Base-by-base conservation (phyloP, 2,797 vertebrate species). In the Muscicapa comitata region DNA sequence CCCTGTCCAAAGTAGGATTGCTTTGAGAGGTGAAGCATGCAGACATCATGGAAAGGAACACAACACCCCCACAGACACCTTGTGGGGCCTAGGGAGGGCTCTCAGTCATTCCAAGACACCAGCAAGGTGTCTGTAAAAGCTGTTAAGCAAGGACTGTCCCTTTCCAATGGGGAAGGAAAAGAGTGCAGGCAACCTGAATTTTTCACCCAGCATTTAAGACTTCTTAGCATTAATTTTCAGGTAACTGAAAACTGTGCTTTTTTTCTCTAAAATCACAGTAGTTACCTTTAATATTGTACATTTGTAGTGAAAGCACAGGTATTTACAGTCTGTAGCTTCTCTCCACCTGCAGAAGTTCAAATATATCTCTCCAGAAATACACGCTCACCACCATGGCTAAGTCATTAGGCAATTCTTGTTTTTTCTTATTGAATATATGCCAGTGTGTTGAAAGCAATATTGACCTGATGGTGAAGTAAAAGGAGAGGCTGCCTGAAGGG, bases 371-470 rank as follows among this genome's bases (percentile, higher is more conserved):
- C 38, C 74, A 50, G 38, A 66, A 45, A 19, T 13, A 16, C 24
- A 40, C 0, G 0, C 18, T 50, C 2, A 4, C 13, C 6, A 65
- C 3, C 0, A 1, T 29, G 10, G 3, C 13, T 65, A 57, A 42
- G 4, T 45, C 9, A 8, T 19, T 20, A 6, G 13, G 11, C 10
- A 76, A 26, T 7, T 61, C 24, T 26, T 62, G 4, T 0, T 24
- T 83, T 93, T 92, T 50, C 24, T 11, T 70, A 3, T 1, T 37
- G 38, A 76, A 54, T 80, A 43, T 23, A 37, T 20, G 4, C 11
- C 24, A 73, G 7, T 1, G 1, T 50, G 33, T 15, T 68, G 59
- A 93, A 87, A 83, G 9, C 25, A 83, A 13, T 35, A 43, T 19
- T 54, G 26, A 58, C 19, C n/a, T 55, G 6, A 28, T 45, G 35